A percentile compares a stretch with the other conserved stretches of the same genome.
Evolutionary conservation across 2,113 vertebrate species (phyloP).

Genomic region (Oncorhynchus kisutch): DNA sequence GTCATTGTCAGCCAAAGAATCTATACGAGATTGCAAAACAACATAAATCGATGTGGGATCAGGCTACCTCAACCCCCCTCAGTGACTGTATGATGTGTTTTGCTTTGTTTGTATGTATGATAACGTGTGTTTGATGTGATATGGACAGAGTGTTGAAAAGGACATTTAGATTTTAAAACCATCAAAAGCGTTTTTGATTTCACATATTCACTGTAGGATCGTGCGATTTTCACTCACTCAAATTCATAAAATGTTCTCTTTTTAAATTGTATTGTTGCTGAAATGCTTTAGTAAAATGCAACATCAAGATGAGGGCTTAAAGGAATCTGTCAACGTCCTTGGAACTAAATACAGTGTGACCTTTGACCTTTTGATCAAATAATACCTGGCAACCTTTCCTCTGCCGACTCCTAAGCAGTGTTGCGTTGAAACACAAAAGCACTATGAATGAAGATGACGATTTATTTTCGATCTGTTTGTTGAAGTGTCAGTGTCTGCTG

Average conservation of each 20-base stretch:
- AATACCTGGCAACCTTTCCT: neutral
- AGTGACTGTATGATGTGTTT: neutral
- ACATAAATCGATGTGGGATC: too few relatives aligned
- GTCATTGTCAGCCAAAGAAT: too few relatives aligned
- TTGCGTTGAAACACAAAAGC: neutral
- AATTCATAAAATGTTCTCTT: slow-evolving; percentile 56
- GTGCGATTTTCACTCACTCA: slow-evolving; percentile 18
- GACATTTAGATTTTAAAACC: slow-evolving; percentile 26
- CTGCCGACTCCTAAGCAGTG: neutral
- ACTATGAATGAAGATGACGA: slow-evolving; percentile 5
- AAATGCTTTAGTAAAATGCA: slow-evolving; percentile 54
- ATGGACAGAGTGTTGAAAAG: slow-evolving; percentile 28
- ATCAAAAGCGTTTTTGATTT: slow-evolving; percentile 34
- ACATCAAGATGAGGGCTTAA: slow-evolving; percentile 43
- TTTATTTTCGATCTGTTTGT: too few relatives aligned
- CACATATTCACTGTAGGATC: slow-evolving; percentile 29
- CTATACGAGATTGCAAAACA: too few relatives aligned
- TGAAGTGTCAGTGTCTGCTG: neutral
- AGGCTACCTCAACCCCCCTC: too few relatives aligned
- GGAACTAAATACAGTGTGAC: slow-evolving; percentile 4
- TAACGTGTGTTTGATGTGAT: slow-evolving; percentile 31
- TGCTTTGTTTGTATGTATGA: slow-evolving; percentile 2
- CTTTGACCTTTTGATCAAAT: slow-evolving; percentile 32
- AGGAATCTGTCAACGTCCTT: slow-evolving; percentile 25
- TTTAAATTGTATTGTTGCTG: slow-evolving; percentile 59